A percentile compares a stretch with the other conserved stretches of the same genome.
Conservation (phyloP, 1,140 invertebrate species). For the Onthophagus taurus region DNA sequence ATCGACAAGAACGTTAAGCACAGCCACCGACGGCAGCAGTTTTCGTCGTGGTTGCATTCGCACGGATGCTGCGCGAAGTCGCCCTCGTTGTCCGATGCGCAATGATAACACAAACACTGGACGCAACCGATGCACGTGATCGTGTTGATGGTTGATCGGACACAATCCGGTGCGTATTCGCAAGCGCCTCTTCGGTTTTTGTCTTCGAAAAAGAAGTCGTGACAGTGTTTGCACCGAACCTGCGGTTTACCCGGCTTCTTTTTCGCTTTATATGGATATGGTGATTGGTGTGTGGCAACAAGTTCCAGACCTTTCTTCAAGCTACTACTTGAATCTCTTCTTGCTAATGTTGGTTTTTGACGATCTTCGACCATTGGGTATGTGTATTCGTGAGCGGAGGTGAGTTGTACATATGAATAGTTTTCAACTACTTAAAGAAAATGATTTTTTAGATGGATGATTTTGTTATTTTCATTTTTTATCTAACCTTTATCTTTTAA, state of each 20-base stretch:
- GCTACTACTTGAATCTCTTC: slow-evolving; percentile 47
- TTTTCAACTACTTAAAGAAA: slow-evolving; percentile 43
- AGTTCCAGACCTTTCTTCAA: slow-evolving; percentile 38
- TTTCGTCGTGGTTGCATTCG: slow-evolving; percentile 51
- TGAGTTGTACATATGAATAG: slow-evolving; percentile 81
- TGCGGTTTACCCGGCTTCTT: slow-evolving; percentile 32
- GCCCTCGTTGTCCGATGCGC: slow-evolving; percentile 78
- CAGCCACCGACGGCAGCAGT: slow-evolving; percentile 63
- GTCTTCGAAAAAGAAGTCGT: slow-evolving; percentile 65
- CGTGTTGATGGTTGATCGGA: slow-evolving; percentile 67
- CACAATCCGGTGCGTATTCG: slow-evolving; percentile 79
- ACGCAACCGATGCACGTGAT: slow-evolving; percentile 79
- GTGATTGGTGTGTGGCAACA: slow-evolving; percentile 26
- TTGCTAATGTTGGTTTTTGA: slow-evolving; percentile 39
- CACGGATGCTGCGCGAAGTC: slow-evolving; percentile 73
- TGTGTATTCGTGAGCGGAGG: slow-evolving; percentile 70
- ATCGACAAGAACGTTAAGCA: slow-evolving; percentile 76
- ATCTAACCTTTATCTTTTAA: not conserved
- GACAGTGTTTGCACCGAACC: slow-evolving; percentile 31
- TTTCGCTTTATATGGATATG: slow-evolving; percentile 43
- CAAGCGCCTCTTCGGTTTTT: slow-evolving; percentile 75
- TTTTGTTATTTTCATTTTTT: not conserved
- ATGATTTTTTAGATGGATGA: not conserved
- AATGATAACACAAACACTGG: slow-evolving; percentile 77
- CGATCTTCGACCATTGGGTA: slow-evolving; percentile 66